Conservation (phyloP, 2,888 invertebrate genomes). For the Papilio gigon region DNA sequence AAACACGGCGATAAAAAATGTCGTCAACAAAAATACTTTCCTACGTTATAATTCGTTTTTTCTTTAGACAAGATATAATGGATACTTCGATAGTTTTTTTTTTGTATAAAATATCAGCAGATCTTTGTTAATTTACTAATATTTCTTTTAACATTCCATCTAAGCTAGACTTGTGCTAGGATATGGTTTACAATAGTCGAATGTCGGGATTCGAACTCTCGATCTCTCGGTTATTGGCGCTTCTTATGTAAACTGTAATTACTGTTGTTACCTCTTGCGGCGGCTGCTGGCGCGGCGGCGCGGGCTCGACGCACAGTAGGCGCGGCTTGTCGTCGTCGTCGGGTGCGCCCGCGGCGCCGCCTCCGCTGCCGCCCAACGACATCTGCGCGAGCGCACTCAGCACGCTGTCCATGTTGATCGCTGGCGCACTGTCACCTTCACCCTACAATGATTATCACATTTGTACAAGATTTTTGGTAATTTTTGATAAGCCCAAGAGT, state of each 20-base stretch:
- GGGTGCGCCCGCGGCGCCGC: constrained; percentile 36
- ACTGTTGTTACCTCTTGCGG: constrained; percentile 35
- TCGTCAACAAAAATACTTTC: constrained; percentile 26
- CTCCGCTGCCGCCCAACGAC: constrained; percentile 67
- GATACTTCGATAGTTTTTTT: neutral
- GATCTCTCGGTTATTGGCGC: too few relatives aligned
- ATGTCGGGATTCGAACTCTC: too few relatives aligned
- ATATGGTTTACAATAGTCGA: too few relatives aligned
- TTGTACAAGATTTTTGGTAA: neutral
- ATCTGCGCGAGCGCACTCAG: constrained; percentile 65
- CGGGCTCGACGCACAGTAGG: constrained; percentile 61
- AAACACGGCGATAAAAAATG: constrained; percentile 36
- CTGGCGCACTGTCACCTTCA: constrained; percentile 65
- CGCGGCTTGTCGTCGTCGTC: constrained; percentile 58
- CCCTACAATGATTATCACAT: constrained; percentile 55
- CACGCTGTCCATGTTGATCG: constrained; percentile 67
- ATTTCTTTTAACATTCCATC: too few relatives aligned
- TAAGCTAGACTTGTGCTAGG: too few relatives aligned
- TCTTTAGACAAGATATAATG: neutral
- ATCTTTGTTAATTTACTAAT: too few relatives aligned
- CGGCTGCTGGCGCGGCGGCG: constrained; percentile 60
- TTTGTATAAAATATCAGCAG: too few relatives aligned
- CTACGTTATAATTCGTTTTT: neutral
- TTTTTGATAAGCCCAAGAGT: neutral
- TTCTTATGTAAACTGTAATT: too few relatives aligned